These are phyloP conservation scores for Galemys pyrenaicus DNA, from an alignment of 2,113 vertebrate species.

Conservation along the genomic window DNA sequence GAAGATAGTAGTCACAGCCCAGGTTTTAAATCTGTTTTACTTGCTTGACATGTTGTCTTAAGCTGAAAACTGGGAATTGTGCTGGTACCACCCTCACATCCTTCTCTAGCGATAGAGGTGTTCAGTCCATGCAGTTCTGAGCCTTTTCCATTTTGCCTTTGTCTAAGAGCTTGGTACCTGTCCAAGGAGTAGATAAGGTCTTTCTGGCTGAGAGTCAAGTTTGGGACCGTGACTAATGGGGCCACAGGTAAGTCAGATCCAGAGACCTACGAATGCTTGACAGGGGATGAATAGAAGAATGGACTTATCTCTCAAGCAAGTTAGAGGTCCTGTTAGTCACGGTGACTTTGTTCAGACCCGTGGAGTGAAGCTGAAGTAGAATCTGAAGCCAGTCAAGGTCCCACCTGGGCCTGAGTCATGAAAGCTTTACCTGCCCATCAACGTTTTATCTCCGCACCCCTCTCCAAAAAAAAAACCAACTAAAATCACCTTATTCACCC, in stretches of 20 bases:
- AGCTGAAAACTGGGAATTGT: neutral
- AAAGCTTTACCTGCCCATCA: neutral
- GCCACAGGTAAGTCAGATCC: slow-evolving; percentile 29
- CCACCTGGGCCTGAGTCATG: neutral
- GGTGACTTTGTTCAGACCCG: neutral
- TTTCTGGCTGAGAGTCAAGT: neutral
- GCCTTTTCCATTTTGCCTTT: neutral
- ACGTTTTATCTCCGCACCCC: neutral
- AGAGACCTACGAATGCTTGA: neutral
- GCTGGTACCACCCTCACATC: neutral
- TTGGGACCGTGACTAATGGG: slow-evolving; percentile 33
- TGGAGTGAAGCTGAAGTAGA: neutral
- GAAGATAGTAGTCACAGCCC: neutral
- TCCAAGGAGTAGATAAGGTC: slow-evolving; percentile 28
- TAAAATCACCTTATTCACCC: neutral
- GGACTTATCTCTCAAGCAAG: neutral
- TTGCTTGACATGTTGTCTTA: neutral
- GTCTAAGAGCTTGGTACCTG: neutral
- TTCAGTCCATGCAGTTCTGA: neutral
- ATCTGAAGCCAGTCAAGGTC: neutral
- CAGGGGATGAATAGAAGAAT: neutral
- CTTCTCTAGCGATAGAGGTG: neutral
- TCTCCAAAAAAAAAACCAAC: neutral
- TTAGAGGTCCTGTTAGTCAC: neutral
- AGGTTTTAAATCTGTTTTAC: neutral